Evolutionary conservation across 2,113 vertebrate species (phyloP), one percentile per base, ranked within the genome.

Genomic region (Misgurnus mizolepis): DNA sequence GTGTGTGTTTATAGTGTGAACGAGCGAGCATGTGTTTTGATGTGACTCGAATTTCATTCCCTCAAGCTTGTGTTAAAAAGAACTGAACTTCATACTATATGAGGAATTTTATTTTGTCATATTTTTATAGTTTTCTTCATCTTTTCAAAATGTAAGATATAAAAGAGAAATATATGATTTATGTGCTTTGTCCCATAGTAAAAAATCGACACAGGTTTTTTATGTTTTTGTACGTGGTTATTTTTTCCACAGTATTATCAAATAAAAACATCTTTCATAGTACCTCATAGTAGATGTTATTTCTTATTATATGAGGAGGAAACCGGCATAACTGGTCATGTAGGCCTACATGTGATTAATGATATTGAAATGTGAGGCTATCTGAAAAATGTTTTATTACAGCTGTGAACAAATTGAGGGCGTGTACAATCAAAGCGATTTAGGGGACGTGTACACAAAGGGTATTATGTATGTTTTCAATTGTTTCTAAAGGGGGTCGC

Each of bases 201-300:
- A 83, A 72, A 83, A 67, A 80, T 87, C 88, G 83, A 77, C 87
- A 68, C 79, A 64, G 86, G 80, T 84, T 65, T 61, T 55, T 84
- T 86, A 82, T 83, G 80, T 71, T 70, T 86, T 87, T 85, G 86
- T 90, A 89, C 88, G 89, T 93, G 88, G 90, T 91, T 93, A 92
- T 94, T 93, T 94, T 47, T 94, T 93, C 88, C 92, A 94, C 90
- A 87, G 82, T 90, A 89, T 89, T 85, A 88, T 89, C 89, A 87
- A 92, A 92, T 88, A 81, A 92, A 84, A 85, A 92, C 88, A 90
- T 84, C 85, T 92, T 94, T 93, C 88, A 89, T 92, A 92, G 83
- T 60, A 89, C 79, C 45, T 62, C 40, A 62, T 49, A 39, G 27
- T 12, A 62, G 7, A 27, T 43, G 61, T 83, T 18, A 3, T 87